A percentile compares a stretch with the other conserved stretches of the same genome.
These are phyloP conservation scores for Myotis pilosus DNA, from an alignment of 2,797 vertebrate genomes.

Conservation along the genomic window DNA sequence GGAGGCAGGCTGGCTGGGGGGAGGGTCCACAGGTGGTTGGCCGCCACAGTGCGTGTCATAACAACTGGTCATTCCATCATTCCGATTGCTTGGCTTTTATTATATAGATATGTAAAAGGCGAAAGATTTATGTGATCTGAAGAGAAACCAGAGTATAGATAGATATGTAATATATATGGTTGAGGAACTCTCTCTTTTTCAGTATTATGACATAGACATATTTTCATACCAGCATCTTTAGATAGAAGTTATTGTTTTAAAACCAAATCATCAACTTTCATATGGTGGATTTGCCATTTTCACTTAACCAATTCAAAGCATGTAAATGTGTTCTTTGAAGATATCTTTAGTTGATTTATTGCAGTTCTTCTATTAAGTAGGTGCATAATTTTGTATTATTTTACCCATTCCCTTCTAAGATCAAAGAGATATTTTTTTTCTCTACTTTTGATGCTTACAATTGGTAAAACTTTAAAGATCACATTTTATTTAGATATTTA, in stretches of 20 bases:
- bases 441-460: neutral
- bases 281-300: neutral
- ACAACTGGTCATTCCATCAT: no score
- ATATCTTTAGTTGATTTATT: neutral
- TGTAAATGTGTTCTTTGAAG: neutral
- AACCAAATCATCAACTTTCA: neutral
- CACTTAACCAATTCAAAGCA: neutral
- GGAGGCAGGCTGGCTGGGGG: no score
- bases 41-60: no score
- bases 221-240: neutral
- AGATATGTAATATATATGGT: neutral
- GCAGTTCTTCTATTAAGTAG: neutral
- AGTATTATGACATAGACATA: neutral
- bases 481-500: neutral
- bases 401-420: neutral
- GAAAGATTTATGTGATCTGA: no score
- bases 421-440: neutral
- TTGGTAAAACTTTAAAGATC: neutral
- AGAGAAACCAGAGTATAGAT: no score
- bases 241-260: neutral
- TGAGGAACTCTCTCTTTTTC: neutral
- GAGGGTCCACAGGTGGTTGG: no score
- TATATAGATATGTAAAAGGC: neutral
- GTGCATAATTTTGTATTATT: neutral
- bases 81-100: no score